Base-by-base conservation (phyloP, 2,797 vertebrate species). In the Manis javanica region DNA sequence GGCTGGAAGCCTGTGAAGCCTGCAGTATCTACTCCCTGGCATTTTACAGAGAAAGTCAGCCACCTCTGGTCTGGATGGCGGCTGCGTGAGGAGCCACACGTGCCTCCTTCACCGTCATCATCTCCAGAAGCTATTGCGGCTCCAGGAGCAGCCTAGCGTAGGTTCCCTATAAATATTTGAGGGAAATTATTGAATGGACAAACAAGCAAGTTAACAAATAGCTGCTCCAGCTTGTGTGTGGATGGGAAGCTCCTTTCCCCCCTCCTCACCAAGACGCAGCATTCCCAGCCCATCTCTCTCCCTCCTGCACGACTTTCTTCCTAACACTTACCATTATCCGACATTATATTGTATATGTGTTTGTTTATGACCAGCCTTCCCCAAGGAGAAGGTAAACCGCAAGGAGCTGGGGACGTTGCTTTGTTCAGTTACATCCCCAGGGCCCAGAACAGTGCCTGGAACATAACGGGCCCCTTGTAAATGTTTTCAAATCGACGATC, bases 61-160 rank as follows among this genome's bases (percentile, higher is more conserved):
- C 29, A 6, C 14, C 15, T 11, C 12, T 6, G 2, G 26, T 39
- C 57, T 64, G 55, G 49, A 8, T 5, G 26, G 29, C n/a, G 42
- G 53, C 39, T 46, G 7, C n/a, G 0, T 15, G 49, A 39, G 55
- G 8, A 55, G 3, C 24, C 24, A 0, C n/a, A 7, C 3, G 7
- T 15, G 26, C 34, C 19, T 68, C 72, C 6, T 77, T 46, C n/a
- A 31, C n/a, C 19, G 2, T 7, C 4, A 12, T 3, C 14, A 0
- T 42, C 51, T 42, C 37, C 11, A 51, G 53, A 31, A 11, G 21
- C 34, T 39, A 5, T 10, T 10, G 8, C 23, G 10, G 7, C n/a
- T n/a, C 57, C 0, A 6, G 34, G 9, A 26, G 5, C 34, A 23
- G 34, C 4, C 0, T 12, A 2, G 5, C 12, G 7, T 34, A 16